phyloP scores from a whole-genome alignment of 2,888 invertebrate species.

The Alentia gelatinosa region DNA sequence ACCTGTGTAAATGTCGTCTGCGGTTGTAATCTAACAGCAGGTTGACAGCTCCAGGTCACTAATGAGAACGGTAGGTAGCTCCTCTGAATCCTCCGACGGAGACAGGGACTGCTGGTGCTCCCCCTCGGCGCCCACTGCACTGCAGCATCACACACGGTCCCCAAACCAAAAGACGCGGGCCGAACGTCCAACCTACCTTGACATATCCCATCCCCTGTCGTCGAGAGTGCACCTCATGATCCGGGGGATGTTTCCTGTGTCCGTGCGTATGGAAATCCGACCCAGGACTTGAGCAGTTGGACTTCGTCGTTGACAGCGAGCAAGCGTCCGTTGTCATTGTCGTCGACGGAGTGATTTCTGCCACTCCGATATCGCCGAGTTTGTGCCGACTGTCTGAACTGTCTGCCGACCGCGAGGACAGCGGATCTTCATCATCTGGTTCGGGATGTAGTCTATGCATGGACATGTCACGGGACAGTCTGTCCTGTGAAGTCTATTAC shows the following conservation, averaged over 20 bases:
- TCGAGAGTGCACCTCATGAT: not conserved
- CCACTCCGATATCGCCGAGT: slow-evolving; percentile 26
- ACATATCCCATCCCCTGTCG: slow-evolving; percentile 29
- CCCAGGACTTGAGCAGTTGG: slow-evolving; percentile 43
- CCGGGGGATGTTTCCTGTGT: not conserved
- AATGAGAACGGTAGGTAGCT: not conserved
- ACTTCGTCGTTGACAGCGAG: slow-evolving; percentile 49
- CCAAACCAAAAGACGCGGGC: not conserved
- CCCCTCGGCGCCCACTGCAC: not conserved
- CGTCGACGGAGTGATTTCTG: slow-evolving; percentile 41
- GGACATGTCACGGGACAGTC: slow-evolving; percentile 24
- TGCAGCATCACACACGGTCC: not conserved
- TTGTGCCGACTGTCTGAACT: slow-evolving; percentile 30
- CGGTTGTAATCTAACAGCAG: not conserved
- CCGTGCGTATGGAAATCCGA: slow-evolving; percentile 39
- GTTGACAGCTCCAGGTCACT: not conserved
- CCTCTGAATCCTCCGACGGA: not conserved
- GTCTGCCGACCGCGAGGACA: slow-evolving; percentile 35
- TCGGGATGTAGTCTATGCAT: slow-evolving; percentile 44
- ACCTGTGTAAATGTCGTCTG: no score
- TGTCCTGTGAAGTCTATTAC: not conserved
- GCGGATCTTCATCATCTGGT: slow-evolving; percentile 27
- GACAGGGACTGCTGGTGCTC: not conserved
- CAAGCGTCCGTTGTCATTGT: slow-evolving; percentile 49
- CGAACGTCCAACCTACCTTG: slow-evolving; percentile 43